These are phyloP conservation scores for Lepus americanus DNA, from an alignment of 2,113 vertebrate genomes.

Conservation along the genomic window DNA sequence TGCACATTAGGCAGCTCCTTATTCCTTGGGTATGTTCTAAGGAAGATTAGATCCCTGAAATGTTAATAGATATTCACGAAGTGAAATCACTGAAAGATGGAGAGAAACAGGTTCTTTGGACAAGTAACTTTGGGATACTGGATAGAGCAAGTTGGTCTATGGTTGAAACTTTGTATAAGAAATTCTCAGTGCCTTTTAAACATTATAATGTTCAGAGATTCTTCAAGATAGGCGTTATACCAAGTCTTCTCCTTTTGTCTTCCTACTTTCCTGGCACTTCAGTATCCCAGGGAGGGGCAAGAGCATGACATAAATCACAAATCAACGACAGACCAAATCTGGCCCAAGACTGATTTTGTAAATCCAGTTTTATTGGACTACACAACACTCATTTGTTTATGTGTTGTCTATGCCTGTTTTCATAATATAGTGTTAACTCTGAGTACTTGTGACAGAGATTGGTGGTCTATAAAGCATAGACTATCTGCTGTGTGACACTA, in stretches of 20 bases:
- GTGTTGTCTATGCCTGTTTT: background rate
- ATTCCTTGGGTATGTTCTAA: background rate
- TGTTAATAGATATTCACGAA: background rate
- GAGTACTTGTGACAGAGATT: background rate
- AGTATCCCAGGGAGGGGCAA: background rate
- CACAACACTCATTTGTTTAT: background rate
- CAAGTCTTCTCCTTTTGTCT: background rate
- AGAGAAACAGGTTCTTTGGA: background rate
- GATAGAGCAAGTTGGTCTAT: background rate
- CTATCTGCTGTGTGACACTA: background rate
- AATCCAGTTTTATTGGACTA: background rate
- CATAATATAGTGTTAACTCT: background rate
- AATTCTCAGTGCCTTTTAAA: background rate
- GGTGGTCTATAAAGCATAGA: background rate
- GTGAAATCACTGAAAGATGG: background rate
- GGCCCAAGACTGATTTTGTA: background rate
- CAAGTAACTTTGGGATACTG: background rate
- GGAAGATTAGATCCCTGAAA: background rate
- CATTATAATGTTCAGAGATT: background rate
- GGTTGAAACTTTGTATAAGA: background rate
- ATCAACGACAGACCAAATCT: background rate
- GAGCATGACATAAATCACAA: background rate
- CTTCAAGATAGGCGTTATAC: background rate
- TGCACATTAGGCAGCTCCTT: background rate
- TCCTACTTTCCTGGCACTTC: background rate